Conservation (phyloP, 2,113 vertebrate species). For the Ptychochromis oligacanthus region DNA sequence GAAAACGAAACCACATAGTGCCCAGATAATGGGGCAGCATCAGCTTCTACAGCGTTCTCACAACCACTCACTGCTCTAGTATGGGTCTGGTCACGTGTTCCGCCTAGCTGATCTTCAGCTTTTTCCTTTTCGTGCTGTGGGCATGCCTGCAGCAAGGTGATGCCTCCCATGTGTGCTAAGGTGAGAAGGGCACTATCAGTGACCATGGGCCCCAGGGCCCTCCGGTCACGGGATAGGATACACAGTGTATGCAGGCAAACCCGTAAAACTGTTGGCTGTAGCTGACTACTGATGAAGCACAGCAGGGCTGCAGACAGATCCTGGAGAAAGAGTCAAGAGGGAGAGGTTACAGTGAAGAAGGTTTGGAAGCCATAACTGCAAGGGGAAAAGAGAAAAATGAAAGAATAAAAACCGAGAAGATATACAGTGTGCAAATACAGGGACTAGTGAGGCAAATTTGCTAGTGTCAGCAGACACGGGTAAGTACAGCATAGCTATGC, state of each 20-base stretch:
- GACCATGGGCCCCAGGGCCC: slow-evolving; percentile 65
- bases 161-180: slow-evolving; percentile 64
- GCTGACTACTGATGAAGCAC: slow-evolving; percentile 54
- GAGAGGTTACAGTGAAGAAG: neutral
- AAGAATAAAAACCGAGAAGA: neutral
- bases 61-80: neutral
- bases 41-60: neutral
- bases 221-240: slow-evolving; percentile 71
- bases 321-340: slow-evolving; percentile 32
- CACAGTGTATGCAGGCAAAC: slow-evolving; percentile 66
- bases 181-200: slow-evolving; percentile 57
- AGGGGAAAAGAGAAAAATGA: neutral
- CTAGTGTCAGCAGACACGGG: neutral
- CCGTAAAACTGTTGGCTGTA: slow-evolving; percentile 57
- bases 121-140: slow-evolving; percentile 14
- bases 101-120: neutral
- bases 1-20: neutral
- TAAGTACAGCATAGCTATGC: neutral
- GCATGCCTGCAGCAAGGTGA: neutral
- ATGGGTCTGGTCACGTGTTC: fast-evolving
- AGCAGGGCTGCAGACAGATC: slow-evolving; percentile 66
- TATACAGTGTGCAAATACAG: neutral
- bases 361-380: neutral
- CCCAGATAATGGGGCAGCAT: neutral
- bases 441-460: neutral